Conservation (phyloP, 2,113 vertebrate genomes). For the Mesembrinibis cayennensis region DNA sequence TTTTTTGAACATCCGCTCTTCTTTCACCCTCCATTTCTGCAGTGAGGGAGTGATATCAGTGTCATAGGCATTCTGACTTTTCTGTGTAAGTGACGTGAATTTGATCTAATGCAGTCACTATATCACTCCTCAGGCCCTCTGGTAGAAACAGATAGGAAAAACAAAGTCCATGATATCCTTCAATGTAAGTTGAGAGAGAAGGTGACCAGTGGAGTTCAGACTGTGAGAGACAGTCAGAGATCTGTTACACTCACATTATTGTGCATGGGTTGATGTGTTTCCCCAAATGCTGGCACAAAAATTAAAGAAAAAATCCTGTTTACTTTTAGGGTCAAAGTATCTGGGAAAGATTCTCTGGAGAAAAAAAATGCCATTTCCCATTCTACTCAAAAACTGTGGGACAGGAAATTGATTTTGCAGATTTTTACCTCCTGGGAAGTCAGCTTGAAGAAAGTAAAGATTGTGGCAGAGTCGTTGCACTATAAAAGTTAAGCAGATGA, state of each 20-base stretch:
- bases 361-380: not conserved
- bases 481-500: not conserved
- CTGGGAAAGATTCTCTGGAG: not conserved
- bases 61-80: not conserved
- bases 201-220: not conserved
- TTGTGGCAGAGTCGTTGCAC: not conserved
- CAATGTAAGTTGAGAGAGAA: not conserved
- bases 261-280: not conserved
- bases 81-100: not conserved
- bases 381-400: not conserved
- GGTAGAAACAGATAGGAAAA: not conserved
- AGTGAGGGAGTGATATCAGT: not conserved
- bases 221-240: not conserved
- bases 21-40: not conserved
- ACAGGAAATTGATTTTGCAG: slow-evolving; percentile 17
- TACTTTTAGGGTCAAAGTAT: not conserved
- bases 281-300: not conserved
- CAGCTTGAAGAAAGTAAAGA: not conserved
- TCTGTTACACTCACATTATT: not conserved
- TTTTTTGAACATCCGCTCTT: not conserved
- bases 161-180: not conserved
- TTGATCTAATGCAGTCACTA: not conserved
- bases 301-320: not conserved
- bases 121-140: not conserved
- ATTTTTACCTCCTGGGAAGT: not conserved